Evolutionary conservation across 2,113 vertebrate genomes (phyloP), one percentile per base, ranked within the genome.

Genomic region (Calidris pygmaea): DNA sequence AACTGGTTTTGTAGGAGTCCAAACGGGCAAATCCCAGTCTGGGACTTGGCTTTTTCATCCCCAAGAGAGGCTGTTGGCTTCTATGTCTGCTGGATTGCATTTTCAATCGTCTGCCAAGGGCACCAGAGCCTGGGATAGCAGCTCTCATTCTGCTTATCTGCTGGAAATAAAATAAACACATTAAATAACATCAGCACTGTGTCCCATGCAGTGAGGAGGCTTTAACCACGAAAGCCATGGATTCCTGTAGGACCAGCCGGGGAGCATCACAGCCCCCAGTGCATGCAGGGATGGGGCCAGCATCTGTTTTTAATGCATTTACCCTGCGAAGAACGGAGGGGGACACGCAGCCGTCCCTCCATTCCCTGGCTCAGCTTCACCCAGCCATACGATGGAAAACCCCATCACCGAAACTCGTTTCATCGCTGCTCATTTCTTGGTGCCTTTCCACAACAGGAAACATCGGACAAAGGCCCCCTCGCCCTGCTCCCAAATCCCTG

Each of bases 41-140:
- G 74, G 24, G 71, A 75, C 13, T 66, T 17, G 39, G 19, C 7
- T 76, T 90, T 85, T 79, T 75, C 45, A 62, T 66, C 43, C 94
- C 32, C 1, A 0, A 60, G 88, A 92, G 86, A 89, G 35, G 27
- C 52, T 75, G 43, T 48, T 93, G 94, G 70, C 62, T 85, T 78
- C 41, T 48, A 0, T 7, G 10, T 60, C 45, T 6, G 7, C 32
- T 87, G 94, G 90, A 73, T 12, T 85, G 48, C 48, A 16, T 56
- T 91, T 93, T 89, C 3, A 82, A 30, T 29, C 3, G 3, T 93
- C 89, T 66, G 66, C 77, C 89, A 76, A 96, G 94, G 92, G 77
- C 94, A 87, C 32, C 26, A 48, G 92, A 91, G 94, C 89, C 70
- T 96, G 95, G 89, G 95, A 95, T 66, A 79, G 66, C 8, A 34